phyloP scores from a whole-genome alignment of 2,797 vertebrate genomes.

The Rhincodon typus region DNA sequence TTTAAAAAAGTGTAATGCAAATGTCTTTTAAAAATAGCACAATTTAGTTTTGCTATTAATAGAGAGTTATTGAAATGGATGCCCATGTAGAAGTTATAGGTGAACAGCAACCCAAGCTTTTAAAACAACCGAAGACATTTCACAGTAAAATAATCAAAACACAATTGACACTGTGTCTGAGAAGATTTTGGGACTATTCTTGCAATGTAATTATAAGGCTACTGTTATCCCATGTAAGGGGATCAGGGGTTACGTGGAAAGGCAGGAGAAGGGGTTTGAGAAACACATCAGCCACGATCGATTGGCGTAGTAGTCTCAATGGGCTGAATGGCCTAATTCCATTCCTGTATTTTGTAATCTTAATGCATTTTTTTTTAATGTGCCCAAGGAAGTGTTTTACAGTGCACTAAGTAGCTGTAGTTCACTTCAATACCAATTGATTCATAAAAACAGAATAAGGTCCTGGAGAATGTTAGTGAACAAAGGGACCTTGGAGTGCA shows the following conservation, averaged over 20 bases:
- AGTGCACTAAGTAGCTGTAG: neutral
- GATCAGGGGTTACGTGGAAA: too few species aligned
- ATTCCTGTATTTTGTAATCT: too few species aligned
- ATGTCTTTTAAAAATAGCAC: neutral
- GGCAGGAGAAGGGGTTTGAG: too few species aligned
- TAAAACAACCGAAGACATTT: neutral
- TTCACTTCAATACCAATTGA: neutral
- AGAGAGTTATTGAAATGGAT: neutral
- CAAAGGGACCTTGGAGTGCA: too few species aligned
- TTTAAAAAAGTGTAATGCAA: neutral
- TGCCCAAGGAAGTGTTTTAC: neutral
- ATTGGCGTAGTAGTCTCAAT: too few species aligned
- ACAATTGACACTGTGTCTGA: neutral
- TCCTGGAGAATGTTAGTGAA: too few species aligned
- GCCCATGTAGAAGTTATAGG: neutral
- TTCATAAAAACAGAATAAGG: neutral
- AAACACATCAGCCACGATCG: too few species aligned
- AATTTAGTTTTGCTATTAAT: neutral
- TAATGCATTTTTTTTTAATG: neutral
- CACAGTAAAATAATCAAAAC: neutral
- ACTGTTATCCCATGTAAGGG: neutral
- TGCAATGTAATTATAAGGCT: neutral
- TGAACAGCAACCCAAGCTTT: neutral
- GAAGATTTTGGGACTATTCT: neutral
- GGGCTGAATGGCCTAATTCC: too few species aligned